Percentiles rank a stretch among this genome's conserved stretches.
Conservation (phyloP, 2,797 vertebrate genomes). For the Aeoliscus strigatus region DNA sequence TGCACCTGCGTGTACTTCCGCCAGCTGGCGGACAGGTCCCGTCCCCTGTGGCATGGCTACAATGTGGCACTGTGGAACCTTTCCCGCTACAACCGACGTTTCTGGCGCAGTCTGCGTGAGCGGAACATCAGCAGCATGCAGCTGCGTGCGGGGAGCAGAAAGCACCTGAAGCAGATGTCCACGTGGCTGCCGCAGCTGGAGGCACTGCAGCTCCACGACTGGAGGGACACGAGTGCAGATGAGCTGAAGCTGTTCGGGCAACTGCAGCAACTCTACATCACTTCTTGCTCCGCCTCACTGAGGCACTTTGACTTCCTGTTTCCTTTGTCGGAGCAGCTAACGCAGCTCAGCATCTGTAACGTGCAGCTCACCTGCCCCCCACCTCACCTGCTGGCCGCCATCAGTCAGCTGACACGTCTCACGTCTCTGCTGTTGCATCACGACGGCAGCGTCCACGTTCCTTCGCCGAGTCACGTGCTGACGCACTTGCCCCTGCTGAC, state of each 20-base stretch:
- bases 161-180: conserved; percentile 34
- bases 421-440: conserved; percentile 45
- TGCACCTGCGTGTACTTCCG: conserved; percentile 33
- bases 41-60: conserved; percentile 43
- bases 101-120: conserved; percentile 47
- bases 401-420: conserved; percentile 36
- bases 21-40: conserved; percentile 40
- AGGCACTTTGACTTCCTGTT: conserved; percentile 29
- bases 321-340: conserved; percentile 30
- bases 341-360: conserved; percentile 35
- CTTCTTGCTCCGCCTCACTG: conserved; percentile 12
- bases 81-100: conserved; percentile 24
- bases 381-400: conserved; percentile 18
- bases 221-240: conserved; percentile 4
- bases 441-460: conserved; percentile 26
- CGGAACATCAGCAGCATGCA: conserved; percentile 24
- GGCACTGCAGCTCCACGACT: conserved; percentile 25
- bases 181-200: conserved; percentile 25
- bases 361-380: conserved; percentile 22
- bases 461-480: conserved; percentile 11
- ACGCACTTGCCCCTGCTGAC: conserved; percentile 18
- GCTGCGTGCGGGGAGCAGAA: conserved; percentile 18
- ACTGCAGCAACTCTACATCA: conserved; percentile 27
- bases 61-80: conserved; percentile 20
- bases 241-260: conserved; percentile 22